Evolutionary conservation across 2,113 vertebrate genomes (phyloP), one percentile per base, ranked within the genome.

Genomic region (Gorsachius goisagi): DNA sequence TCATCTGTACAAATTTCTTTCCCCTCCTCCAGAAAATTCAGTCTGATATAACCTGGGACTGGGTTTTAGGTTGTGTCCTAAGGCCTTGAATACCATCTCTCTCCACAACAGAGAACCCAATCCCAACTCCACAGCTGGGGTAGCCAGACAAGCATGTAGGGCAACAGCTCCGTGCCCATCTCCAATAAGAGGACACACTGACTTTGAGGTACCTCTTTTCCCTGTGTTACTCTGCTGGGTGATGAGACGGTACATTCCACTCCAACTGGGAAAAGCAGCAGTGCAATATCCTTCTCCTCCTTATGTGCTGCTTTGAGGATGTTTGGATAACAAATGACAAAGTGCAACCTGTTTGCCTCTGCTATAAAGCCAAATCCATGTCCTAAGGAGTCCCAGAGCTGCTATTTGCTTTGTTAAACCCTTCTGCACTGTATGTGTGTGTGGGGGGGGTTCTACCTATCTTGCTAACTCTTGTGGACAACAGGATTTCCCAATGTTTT

Each of bases 91-190:
- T 6, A 39, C 3, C 2, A 2, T 26, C 23, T 53, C 45, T 55
- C 37, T 83, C 16, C 56, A 37, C 15, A 39, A 13, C 13, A 49
- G 68, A 66, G 45, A 71, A 28, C 5, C 26, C 8, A 50, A 21
- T 9, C 18, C n/a, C 41, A 78, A 11, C 37, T 22, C 18, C 18
- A 58, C 0, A 4, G 44, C 2, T 3, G 0, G 30, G 35, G 53
- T 15, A 73, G 35, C 30, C 33, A 67, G 80, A 35, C 1, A 6
- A 50, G 23, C 2, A 1, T 5, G 7, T 0, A 58, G 9, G 8
- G n/a, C 16, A 24, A 9, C 0, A 72, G 47, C 26, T 45, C 35
- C 26, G 20, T 13, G 9, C 15, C 19, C 19, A 18, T 23, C 35
- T 45, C 58, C 4, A 0, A 4, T 3, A 73, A 17, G 16, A 60